These are phyloP conservation scores for Passerculus sandwichensis DNA, from an alignment of 2,797 vertebrate genomes.

Conservation along the genomic window DNA sequence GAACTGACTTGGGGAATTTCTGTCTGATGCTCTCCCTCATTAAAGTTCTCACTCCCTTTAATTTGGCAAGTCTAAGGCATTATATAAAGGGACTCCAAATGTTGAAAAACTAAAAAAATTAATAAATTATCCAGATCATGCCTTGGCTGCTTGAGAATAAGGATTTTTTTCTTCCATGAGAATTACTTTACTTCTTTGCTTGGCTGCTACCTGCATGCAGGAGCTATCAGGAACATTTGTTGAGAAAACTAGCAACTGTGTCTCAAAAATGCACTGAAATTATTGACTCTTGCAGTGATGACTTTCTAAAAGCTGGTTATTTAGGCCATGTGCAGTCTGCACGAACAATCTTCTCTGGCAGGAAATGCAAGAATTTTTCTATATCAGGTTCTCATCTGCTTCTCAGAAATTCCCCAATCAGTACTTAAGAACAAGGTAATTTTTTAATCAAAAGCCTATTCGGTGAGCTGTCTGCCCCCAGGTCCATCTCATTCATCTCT, in stretches of 20 bases:
- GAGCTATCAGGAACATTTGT: neutral
- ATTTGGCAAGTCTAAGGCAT: neutral
- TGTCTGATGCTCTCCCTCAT: neutral
- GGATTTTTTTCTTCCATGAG: neutral
- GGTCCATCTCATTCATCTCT: slow-evolving; percentile 65
- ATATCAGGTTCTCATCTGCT: neutral
- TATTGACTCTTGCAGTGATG: neutral
- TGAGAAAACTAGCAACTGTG: neutral
- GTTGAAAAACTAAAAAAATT: neutral
- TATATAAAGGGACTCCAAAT: neutral
- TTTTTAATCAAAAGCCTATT: slow-evolving; percentile 69
- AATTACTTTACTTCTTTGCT: neutral
- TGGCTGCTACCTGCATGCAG: neutral
- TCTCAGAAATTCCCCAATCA: slow-evolving; percentile 27
- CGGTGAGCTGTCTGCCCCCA: slow-evolving; percentile 42
- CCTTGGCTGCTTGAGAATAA: neutral
- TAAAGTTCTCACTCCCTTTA: neutral
- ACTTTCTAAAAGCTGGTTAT: neutral
- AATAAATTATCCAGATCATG: neutral
- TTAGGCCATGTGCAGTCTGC: neutral
- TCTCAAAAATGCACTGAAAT: slow-evolving; percentile 8
- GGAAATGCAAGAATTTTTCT: neutral
- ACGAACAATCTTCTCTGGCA: neutral
- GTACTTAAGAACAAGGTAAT: slow-evolving; percentile 52
- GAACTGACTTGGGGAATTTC: neutral